Evolutionary conservation across 2,888 invertebrate genomes (phyloP), one percentile per base, ranked within the genome.

Genomic region (Coleophora flavipennella): DNA sequence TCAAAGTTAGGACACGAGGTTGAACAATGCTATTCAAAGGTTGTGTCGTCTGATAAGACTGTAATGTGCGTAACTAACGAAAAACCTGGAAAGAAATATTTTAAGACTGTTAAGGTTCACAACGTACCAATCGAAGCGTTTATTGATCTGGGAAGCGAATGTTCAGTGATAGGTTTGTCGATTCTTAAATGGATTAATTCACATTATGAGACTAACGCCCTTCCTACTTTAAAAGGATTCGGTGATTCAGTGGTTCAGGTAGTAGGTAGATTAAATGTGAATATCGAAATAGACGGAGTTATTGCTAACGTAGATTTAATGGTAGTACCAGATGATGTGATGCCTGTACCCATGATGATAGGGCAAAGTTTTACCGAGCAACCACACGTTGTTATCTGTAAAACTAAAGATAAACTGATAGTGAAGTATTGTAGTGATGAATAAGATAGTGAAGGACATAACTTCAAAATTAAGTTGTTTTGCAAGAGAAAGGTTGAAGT

Each of bases 301-400:
- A 12, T 12, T 4, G 44, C 44, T 2, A 8, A 29, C 9, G 8
- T 42, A 1, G 41, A 38, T 11, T 13, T 39, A 3, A 3, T 44
- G 8, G 31, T 44, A 1, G 44, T 44, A 1, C 44, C 42, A 3
- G 44, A 44, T 33, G 9, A 25, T 9, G 29, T 35, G 8, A 38
- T 44, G 33, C 39, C 33, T 9, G n/a, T 31, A 10, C 38, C 41
- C 9, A 2, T 44, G 8, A 33, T 44, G 31, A 38, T 44, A 25
- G 44, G 44, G 1, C 41, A 44, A 28, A 39, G 31, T 13, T 44
- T 41, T 36, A 41, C 41, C 1, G 44, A 44, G 27, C 44, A 38
- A 10, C 27, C 44, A 10, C 44, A 44, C 25, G 13, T 45, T 1
- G 7, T 35, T 1, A 31, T 45, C 3, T 8, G 13, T 1, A 45